Base-by-base conservation (phyloP, 1,140 invertebrate genomes). In the Drosophila yakuba region DNA sequence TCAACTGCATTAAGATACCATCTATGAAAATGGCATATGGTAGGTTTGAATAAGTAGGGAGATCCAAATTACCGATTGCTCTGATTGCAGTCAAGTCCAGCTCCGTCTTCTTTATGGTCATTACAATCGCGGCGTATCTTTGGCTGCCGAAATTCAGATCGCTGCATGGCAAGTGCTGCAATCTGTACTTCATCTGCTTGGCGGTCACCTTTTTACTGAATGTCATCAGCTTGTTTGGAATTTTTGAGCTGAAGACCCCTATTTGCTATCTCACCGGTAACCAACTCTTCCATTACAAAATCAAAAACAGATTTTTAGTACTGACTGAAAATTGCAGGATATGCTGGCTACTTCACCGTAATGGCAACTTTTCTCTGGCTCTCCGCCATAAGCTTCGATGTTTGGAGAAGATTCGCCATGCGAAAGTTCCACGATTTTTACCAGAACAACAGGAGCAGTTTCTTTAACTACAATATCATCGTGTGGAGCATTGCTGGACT, bases 321-420 rank as follows among this genome's bases (percentile, higher is more conserved):
- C 14, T 60, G n/a, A 25, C 10, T 44, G 2, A 12, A 8, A 44
- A 15, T 35, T 63, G 28, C 66, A 82, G 95, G 95, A 3, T 94
- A 95, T 66, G 92, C 94, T 74, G 93, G 95, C 20, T 96, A 96
- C 91, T 96, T 95, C 92, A 94, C 94, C 51, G 95, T 96, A 82
- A 93, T 96, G 72, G 93, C 94, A 2, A 95, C 95, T 57, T 96
- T 96, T 89, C 95, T 95, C 61, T 97, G 96, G 96, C 95, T 96
- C 73, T 95, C 95, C 78, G 94, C 96, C 7, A 95, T 96, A 93
- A 95, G 96, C 66, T 94, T 95, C 73, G 95, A 97, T 82, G 94
- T 96, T 45, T 96, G 95, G 93, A 94, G 94, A 79, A 95, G 95
- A 55, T 95, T 62, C 14, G 14, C 35, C 0, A 12, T 36, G 15